These are phyloP conservation scores for Aplysina aerophoba DNA, from an alignment of 37 sponge, comb jelly and placozoan species.

Conservation along the genomic window DNA sequence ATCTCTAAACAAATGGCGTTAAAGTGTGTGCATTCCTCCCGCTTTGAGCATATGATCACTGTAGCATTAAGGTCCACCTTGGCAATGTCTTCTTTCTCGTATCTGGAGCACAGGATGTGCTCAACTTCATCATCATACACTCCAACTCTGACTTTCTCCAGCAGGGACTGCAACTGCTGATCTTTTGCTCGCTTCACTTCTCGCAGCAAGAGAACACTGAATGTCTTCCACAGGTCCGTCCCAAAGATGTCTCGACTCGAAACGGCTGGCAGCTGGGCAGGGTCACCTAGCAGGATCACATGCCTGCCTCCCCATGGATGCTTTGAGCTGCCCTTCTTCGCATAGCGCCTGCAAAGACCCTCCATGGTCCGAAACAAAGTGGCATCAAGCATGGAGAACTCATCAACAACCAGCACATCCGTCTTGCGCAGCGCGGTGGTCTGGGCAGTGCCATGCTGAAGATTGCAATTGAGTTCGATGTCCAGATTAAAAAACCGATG, in stretches of 20 bases:
- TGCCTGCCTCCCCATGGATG: slow-evolving; percentile 2
- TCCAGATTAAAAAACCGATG: slow-evolving; percentile 29
- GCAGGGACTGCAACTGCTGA: neutral
- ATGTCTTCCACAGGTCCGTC: neutral
- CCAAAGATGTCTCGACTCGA: slow-evolving; percentile 13
- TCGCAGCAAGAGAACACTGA: neutral
- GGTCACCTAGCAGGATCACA: slow-evolving; percentile 28
- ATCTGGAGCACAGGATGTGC: neutral
- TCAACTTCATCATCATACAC: neutral
- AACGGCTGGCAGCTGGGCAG: slow-evolving; percentile 25
- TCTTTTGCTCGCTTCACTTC: neutral
- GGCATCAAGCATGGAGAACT: slow-evolving; percentile 31
- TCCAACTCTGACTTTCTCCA: neutral
- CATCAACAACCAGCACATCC: slow-evolving; percentile 22
- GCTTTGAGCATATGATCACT: slow-evolving; percentile 32
- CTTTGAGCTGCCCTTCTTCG: slow-evolving; percentile 11
- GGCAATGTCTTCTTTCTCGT: neutral
- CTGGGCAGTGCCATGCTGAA: slow-evolving; percentile 29
- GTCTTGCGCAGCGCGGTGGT: slow-evolving; percentile 15
- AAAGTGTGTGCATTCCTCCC: neutral
- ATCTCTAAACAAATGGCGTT: neutral
- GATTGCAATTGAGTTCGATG: neutral
- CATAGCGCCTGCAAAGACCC: neutral
- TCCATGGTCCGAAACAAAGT: slow-evolving; percentile 5
- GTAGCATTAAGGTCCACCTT: slow-evolving; percentile 12